These are phyloP conservation scores for Myotis findleyi DNA, from an alignment of 2,797 vertebrate genomes.

Conservation along the genomic window DNA sequence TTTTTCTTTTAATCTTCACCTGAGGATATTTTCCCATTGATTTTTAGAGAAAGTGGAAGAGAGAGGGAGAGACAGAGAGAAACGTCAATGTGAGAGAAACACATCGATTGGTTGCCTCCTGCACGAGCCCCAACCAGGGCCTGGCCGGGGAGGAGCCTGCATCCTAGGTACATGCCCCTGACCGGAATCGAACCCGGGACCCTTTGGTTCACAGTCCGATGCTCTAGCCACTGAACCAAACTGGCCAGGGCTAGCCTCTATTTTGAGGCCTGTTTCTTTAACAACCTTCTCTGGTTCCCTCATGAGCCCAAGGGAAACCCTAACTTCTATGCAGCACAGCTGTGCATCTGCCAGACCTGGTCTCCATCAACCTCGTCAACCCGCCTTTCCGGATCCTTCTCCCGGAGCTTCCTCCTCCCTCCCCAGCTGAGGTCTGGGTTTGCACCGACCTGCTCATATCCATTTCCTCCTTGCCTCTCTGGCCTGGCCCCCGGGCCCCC, in stretches of 20 bases:
- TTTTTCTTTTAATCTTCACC: too few species aligned
- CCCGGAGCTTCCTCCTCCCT: neutral
- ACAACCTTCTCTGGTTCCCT: neutral
- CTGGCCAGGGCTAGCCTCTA: neutral
- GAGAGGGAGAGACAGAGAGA: too few species aligned
- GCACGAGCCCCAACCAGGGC: too few species aligned
- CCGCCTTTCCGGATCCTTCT: neutral
- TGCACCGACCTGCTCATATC: neutral
- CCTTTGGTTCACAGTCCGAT: accelerated
- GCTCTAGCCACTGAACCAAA: too few species aligned
- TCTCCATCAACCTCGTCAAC: neutral
- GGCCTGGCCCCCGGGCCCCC: neutral
- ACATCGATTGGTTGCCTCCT: too few species aligned
- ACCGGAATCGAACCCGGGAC: too few species aligned
- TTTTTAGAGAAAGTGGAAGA: too few species aligned
- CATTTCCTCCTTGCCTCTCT: neutral
- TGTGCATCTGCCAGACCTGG: neutral
- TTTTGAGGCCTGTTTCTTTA: neutral
- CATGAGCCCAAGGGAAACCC: neutral
- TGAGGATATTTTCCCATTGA: too few species aligned
- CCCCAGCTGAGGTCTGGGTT: neutral
- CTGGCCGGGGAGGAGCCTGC: too few species aligned
- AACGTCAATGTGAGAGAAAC: too few species aligned
- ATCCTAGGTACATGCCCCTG: too few species aligned
- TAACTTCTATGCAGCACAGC: neutral